Evolutionary conservation across 2,797 vertebrate genomes (phyloP), one percentile per base, ranked within the genome.

Genomic region (Nasua narica): DNA sequence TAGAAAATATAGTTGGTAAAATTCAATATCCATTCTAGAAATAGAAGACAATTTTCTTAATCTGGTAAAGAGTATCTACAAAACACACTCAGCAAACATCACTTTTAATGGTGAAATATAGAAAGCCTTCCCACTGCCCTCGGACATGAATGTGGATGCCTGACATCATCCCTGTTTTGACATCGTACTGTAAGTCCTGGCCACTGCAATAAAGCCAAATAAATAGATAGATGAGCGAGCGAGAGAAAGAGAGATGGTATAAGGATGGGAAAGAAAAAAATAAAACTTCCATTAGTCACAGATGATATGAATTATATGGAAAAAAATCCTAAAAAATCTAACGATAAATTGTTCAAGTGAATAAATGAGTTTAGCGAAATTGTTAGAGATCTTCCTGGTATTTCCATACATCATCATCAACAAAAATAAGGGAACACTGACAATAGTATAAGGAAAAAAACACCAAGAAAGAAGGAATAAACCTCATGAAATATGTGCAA

Each of bases 81-180:
- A 37, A 54, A 48, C 29, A 65, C 7, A 48, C 0, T 19, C 19
- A 56, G 54, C 18, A 43, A 37, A 27, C 15, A 5, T 15, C n/a
- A 0, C 35, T 21, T 13, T 60, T 19, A 29, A 29, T 29, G 8
- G 15, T 4, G 56, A 56, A 19, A 37, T 0, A 3, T 0, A 14
- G 35, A 32, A 50, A 70, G 54, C 13, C 10, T 43, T 27, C 82
- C 54, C 54, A 16, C 15, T 3, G 3, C 15, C 65, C 14, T 6
- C 19, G 19, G 35, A 56, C n/a, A 35, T 37, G 69, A 48, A 3
- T 3, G 0, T 10, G 18, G 46, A 13, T 7, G 32, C 37, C 27
- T 18, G 58, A 23, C 32, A 5, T 7, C 9, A 18, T 56, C 23
- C 23, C 46, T 25, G 11, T 10, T 52, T 56, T 15, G 18, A 29